Evolutionary conservation across 2,888 invertebrate species (phyloP), one percentile per base, ranked within the genome.

Genomic region (Chrysomela aeneicollis): DNA sequence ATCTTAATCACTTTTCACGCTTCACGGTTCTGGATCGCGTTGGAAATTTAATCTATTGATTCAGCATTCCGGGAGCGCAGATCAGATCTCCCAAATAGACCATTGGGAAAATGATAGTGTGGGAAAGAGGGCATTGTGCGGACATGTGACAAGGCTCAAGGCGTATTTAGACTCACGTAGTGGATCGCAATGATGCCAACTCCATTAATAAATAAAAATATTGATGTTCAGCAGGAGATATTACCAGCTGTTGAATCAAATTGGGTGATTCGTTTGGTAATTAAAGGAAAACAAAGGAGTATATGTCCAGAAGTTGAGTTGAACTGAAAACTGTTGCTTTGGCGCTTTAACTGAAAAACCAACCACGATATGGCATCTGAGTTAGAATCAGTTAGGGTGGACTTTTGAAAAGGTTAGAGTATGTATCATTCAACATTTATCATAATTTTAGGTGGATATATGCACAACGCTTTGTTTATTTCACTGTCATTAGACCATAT

Each of bases 1-100:
- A 81, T 81, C 81, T 81, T 81, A 81, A 81, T 81, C 81, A 81
- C 78, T 80, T 79, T 79, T 80, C 77, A 77, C 80, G 79, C 78
- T 79, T 72, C 73, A 69, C 42, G 1, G 12, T 71, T 77, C 74
- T 74, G 76, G 77, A 77, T 78, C 77, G 78, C 71, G n/a, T n/a
- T 77, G 73, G 77, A 78, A 80, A 79, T 80, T 81, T 80, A 81
- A 80, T 80, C 80, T 80, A 81, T 81, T 79, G 81, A 81, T 81
- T 81, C 78, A 74, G 76, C 76, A 75, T 77, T 81, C 80, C 79
- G 79, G 79, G 59, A 79, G 80, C 79, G 79, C 81, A 81, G 81
- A 81, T 81, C 81, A 81, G 78, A 76, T 78, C 77, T 76, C 77
- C 74, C 77, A 54, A 62, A 64, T 69, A 72, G 72, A 69, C 75